These are phyloP conservation scores for Hanleya hanleyi DNA, from an alignment of 2,888 invertebrate genomes.

Conservation along the genomic window DNA sequence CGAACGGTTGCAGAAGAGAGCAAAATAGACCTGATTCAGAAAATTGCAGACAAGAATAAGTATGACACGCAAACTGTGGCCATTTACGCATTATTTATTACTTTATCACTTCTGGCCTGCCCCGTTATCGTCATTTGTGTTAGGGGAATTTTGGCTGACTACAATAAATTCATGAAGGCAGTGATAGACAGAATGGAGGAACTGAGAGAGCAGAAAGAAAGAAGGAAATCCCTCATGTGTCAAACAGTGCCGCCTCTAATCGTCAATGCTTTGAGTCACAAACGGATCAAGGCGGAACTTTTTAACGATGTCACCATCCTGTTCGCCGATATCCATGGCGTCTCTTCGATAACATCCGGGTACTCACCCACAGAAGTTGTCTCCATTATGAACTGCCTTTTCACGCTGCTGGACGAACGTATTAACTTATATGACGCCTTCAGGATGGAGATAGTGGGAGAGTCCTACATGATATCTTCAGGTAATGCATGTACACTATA, in stretches of 20 bases:
- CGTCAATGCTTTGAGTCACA: background rate
- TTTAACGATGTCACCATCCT: background rate
- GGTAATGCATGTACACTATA: background rate
- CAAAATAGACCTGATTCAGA: too few relatives aligned
- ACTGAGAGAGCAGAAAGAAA: background rate
- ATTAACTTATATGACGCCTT: background rate
- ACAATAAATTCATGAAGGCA: background rate
- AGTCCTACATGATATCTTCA: background rate
- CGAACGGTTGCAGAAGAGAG: too few relatives aligned
- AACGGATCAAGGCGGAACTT: background rate
- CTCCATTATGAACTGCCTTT: background rate
- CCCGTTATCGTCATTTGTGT: too few relatives aligned
- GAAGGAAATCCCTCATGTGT: background rate
- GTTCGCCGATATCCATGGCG: conserved; percentile 2
- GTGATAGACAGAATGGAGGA: background rate
- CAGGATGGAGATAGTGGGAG: background rate
- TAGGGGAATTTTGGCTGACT: background rate
- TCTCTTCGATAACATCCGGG: background rate
- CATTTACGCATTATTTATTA: too few relatives aligned
- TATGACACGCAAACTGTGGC: too few relatives aligned
- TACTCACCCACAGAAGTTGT: background rate
- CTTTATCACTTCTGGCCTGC: too few relatives aligned
- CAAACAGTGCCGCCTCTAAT: background rate
- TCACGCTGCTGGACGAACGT: background rate
- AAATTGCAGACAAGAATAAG: too few relatives aligned